Conservation (phyloP, 2,113 vertebrate genomes). For the Hippocampus abdominalis region DNA sequence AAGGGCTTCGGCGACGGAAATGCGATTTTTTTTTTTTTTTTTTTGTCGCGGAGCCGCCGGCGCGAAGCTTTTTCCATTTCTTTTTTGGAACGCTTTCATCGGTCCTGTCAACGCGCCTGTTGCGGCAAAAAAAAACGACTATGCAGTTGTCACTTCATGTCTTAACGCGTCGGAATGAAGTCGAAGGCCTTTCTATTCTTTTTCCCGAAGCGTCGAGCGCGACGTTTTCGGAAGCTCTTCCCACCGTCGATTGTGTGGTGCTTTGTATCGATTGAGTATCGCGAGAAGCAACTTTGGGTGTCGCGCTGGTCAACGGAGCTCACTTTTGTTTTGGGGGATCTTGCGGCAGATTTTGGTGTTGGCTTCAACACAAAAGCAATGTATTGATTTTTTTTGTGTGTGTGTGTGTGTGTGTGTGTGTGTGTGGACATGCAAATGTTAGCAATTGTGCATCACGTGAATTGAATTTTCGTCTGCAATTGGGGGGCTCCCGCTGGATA, state of each 20-base stretch:
- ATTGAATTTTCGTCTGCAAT: not conserved
- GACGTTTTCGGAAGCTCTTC: constrained; percentile 22
- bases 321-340: not conserved
- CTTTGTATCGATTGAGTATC: constrained; percentile 41
- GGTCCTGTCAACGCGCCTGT: constrained; percentile 45
- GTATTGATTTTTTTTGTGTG: constrained; percentile 12
- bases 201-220: constrained; percentile 33
- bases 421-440: constrained; percentile 2
- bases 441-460: too few relatives aligned
- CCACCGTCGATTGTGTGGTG: constrained; percentile 18
- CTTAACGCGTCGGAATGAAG: constrained; percentile 50
- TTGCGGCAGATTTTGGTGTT: constrained; percentile 17
- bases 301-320: constrained; percentile 18
- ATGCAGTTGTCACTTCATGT: constrained; percentile 62
- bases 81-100: constrained; percentile 24
- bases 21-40: too few relatives aligned
- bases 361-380: not conserved
- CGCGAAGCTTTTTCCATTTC: constrained; percentile 7
- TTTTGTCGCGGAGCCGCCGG: not conserved
- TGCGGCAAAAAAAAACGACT: constrained; percentile 50
- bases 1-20: constrained; percentile 6
- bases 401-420: too few relatives aligned
- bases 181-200: constrained; percentile 53
- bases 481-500: not conserved
- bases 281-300: constrained; percentile 28